Conservation (phyloP, 2,888 invertebrate species). For the Agrotis clavis region DNA sequence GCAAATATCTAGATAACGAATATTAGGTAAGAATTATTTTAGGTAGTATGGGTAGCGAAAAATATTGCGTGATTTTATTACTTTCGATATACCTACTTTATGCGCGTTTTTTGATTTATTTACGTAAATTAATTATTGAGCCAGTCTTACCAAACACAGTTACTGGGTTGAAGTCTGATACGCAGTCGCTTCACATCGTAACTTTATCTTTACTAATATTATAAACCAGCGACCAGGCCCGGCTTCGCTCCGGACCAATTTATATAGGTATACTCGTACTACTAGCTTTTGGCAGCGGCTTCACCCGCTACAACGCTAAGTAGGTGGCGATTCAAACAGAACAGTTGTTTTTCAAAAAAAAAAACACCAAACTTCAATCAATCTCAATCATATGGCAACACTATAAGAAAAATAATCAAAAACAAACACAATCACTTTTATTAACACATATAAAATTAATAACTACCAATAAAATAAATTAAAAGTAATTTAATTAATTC, state of each 20-base stretch:
- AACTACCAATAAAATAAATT: constrained; percentile 10
- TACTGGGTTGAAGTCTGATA: too few relatives aligned
- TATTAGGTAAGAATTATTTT: neutral
- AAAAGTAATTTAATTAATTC: neutral
- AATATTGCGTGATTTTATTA: neutral
- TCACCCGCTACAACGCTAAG: too few relatives aligned
- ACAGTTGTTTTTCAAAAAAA: neutral
- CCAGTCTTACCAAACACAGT: too few relatives aligned
- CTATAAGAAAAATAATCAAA: constrained; percentile 3
- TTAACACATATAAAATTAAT: neutral
- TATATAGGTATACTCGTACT: too few relatives aligned
- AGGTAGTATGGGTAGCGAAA: neutral
- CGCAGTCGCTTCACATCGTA: too few relatives aligned
- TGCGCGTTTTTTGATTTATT: too few relatives aligned
- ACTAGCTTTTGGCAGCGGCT: too few relatives aligned
- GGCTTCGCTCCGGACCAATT: too few relatives aligned
- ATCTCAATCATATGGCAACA: constrained; percentile 10
- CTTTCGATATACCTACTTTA: neutral
- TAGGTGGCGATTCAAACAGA: too few relatives aligned
- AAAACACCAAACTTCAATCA: neutral
- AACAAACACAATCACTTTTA: constrained; percentile 9
- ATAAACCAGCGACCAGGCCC: too few relatives aligned
- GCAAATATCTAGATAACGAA: constrained; percentile 25
- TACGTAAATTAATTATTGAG: too few relatives aligned
- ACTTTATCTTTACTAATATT: too few relatives aligned